Conservation (phyloP, 2,888 invertebrate species). For the Chymomyza fuscimana region DNA sequence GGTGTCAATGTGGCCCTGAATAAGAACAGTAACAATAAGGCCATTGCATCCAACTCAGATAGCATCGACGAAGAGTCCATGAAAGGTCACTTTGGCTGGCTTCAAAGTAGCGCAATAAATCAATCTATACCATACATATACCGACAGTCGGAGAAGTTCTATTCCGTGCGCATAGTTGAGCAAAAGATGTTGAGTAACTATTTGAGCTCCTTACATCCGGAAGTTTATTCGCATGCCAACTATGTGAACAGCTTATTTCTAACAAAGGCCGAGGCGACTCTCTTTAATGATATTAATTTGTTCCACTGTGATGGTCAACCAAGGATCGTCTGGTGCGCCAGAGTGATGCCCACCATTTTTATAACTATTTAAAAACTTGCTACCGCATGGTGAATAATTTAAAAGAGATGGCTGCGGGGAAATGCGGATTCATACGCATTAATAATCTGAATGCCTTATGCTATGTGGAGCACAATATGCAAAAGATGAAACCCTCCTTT, state of each 20-base stretch:
- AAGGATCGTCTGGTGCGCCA: conserved; percentile 94
- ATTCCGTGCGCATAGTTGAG: conserved; percentile 95
- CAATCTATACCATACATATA: conserved; percentile 92
- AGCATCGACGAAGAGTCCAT: conserved; percentile 85
- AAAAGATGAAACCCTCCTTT: conserved; percentile 94
- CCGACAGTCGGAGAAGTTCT: conserved; percentile 89
- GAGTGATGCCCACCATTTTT: conserved; percentile 92
- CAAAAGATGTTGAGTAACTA: conserved; percentile 92
- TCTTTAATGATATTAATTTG: conserved; percentile 94
- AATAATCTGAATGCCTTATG: conserved; percentile 95
- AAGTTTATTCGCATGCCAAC: conserved; percentile 92
- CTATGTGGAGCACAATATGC: conserved; percentile 89
- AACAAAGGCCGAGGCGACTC: conserved; percentile 91
- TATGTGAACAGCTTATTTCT: conserved; percentile 95
- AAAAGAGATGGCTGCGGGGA: conserved; percentile 83
- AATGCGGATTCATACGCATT: conserved; percentile 93
- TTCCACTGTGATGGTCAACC: conserved; percentile 91
- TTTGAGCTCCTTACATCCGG: conserved; percentile 91
- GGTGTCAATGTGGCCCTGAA: no score
- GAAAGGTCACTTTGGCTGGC: conserved; percentile 93
- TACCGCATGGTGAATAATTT: conserved; percentile 87
- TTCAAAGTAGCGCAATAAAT: conserved; percentile 84
- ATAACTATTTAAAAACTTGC: conserved; percentile 92
- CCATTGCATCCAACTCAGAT: no score
- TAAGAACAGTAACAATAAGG: no score